Evolutionary conservation across 2,888 invertebrate genomes (phyloP).

Genomic region (Physocephala rufipes): DNA sequence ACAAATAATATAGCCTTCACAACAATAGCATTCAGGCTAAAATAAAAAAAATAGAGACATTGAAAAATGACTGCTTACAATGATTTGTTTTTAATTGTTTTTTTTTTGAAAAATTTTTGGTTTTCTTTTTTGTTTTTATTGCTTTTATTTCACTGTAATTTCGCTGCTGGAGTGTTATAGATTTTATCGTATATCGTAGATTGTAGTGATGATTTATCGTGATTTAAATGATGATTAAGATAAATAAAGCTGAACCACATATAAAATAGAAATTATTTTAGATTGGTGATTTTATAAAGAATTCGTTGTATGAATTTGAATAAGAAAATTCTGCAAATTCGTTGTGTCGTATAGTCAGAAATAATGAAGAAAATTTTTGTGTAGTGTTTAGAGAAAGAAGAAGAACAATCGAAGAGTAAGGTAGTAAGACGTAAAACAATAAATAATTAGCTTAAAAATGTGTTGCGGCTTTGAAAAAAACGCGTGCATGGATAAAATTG

Average conservation of each 20-base stretch:
- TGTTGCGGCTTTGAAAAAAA: neutral
- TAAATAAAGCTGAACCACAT: constrained; percentile 66
- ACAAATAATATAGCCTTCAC: no score
- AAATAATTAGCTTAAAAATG: neutral
- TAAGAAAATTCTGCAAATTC: neutral
- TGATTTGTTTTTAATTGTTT: neutral
- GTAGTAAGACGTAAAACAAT: neutral
- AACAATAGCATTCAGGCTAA: no score
- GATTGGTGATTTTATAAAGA: constrained; percentile 59
- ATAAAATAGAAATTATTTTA: constrained; percentile 67
- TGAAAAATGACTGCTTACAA: constrained; percentile 1
- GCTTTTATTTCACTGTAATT: constrained; percentile 15
- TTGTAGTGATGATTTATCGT: constrained; percentile 15
- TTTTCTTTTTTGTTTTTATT: constrained; percentile 15
- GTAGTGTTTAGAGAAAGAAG: neutral
- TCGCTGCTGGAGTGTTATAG: constrained; percentile 17
- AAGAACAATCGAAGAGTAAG: neutral
- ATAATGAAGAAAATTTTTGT: neutral
- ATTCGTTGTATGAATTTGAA: neutral
- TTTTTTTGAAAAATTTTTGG: constrained; percentile 18
- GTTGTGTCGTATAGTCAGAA: neutral
- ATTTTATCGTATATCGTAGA: no score
- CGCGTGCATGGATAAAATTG: neutral
- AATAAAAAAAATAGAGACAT: no score
- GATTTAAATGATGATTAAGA: constrained; percentile 35